A percentile compares a stretch with the other conserved stretches of the same genome.
phyloP scores from a whole-genome alignment of 2,888 invertebrate genomes.

The Parnassius orleans region DNA sequence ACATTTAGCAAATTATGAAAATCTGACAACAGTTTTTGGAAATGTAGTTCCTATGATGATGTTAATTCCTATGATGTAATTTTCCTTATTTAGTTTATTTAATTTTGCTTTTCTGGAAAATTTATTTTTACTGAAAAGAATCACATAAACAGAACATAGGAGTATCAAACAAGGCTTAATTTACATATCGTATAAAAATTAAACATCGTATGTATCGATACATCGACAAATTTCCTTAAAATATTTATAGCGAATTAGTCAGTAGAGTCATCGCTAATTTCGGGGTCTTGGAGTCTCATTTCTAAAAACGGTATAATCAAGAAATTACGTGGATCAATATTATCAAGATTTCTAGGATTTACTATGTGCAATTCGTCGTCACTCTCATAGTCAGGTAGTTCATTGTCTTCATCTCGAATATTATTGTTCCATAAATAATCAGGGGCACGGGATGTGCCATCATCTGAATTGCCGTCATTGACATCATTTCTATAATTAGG shows the following conservation, averaged over 20 bases:
- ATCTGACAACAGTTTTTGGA: too few species aligned
- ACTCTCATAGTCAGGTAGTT: slow-evolving; percentile 5
- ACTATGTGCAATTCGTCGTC: background rate
- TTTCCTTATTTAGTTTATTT: too few species aligned
- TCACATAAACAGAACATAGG: too few species aligned
- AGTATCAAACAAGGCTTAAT: too few species aligned
- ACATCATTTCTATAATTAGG: background rate
- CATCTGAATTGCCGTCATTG: background rate
- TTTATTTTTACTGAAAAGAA: too few species aligned
- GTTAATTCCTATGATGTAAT: too few species aligned
- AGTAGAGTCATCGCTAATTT: slow-evolving; percentile 9
- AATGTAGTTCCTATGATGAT: too few species aligned
- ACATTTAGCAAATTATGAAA: too few species aligned
- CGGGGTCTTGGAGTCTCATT: background rate
- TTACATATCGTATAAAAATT: too few species aligned
- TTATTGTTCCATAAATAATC: background rate
- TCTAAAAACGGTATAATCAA: background rate
- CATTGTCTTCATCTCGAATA: background rate
- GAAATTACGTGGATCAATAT: background rate
- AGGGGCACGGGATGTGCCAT: background rate
- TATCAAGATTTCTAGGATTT: background rate
- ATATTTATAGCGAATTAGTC: slow-evolving; percentile 13
- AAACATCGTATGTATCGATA: background rate
- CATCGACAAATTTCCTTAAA: background rate
- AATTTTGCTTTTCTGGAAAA: too few species aligned